phyloP scores from a whole-genome alignment of 2,113 vertebrate genomes.

The Eclectus roratus region DNA sequence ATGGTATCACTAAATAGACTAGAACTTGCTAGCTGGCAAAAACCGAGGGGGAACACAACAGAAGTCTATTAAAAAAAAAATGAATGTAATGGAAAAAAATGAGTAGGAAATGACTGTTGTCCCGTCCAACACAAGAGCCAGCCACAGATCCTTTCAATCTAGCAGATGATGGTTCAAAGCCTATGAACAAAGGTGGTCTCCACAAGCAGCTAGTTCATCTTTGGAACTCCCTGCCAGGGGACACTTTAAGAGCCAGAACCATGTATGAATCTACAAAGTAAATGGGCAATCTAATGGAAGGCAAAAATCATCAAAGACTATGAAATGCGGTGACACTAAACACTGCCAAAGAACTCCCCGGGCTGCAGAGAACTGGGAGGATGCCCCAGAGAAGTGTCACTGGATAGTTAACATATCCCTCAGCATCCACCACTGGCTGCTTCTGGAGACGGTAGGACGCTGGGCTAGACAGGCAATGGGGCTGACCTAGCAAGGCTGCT shows the following conservation, averaged over 20 bases:
- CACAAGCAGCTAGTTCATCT: neutral
- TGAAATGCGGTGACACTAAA: neutral
- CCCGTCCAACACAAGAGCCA: neutral
- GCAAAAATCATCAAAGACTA: neutral
- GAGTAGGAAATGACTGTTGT: neutral
- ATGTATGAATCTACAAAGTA: neutral
- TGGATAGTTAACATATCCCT: neutral
- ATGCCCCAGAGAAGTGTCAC: neutral
- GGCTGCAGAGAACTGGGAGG: neutral
- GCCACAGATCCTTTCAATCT: neutral
- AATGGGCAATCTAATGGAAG: neutral
- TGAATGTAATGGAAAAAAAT: neutral
- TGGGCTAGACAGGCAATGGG: neutral
- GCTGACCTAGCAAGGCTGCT: neutral
- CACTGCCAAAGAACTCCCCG: neutral
- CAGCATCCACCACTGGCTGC: neutral
- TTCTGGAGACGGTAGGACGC: neutral
- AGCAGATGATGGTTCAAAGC: neutral
- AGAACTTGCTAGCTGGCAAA: neutral
- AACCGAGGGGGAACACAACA: neutral
- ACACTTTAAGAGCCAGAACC: neutral
- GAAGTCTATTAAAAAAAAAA: neutral
- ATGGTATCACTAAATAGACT: neutral
- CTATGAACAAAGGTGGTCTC: neutral
- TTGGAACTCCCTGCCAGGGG: neutral